phyloP scores from a whole-genome alignment of 1,140 invertebrate genomes.

The Drepana arcuata region DNA sequence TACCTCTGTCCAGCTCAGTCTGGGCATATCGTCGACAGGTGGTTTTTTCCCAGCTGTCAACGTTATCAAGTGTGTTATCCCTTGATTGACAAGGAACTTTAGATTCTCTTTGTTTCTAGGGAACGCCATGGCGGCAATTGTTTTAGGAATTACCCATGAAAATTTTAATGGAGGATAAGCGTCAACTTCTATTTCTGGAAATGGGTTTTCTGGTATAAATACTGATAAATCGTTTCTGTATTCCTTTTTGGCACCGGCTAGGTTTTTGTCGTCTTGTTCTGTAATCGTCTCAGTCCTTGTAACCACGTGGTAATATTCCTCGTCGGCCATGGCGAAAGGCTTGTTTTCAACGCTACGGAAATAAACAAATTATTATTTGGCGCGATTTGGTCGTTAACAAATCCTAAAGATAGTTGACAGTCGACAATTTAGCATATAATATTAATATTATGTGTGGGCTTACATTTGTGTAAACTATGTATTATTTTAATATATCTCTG shows the following conservation, averaged over 20 bases:
- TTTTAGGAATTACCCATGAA: conserved; percentile 74
- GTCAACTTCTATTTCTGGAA: conserved; percentile 64
- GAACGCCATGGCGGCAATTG: conserved; percentile 75
- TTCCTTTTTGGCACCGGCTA: conserved; percentile 57
- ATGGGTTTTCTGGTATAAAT: conserved; percentile 62
- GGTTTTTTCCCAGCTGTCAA: conserved; percentile 76
- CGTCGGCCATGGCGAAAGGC: conserved; percentile 30
- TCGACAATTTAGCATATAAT: too few species aligned
- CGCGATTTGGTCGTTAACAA: too few species aligned
- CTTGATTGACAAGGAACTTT: conserved; percentile 59
- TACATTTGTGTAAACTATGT: too few species aligned
- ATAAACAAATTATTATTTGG: too few species aligned
- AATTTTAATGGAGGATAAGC: conserved; percentile 75
- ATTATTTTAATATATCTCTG: too few species aligned
- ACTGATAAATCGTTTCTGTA: conserved; percentile 51
- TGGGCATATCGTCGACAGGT: conserved; percentile 63
- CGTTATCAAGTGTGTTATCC: conserved; percentile 71
- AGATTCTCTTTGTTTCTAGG: conserved; percentile 65
- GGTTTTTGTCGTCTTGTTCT: conserved; percentile 51
- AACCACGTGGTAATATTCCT: conserved; percentile 36
- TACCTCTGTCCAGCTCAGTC: conserved; percentile 73
- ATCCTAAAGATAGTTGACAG: too few species aligned
- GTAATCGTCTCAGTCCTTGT: conserved; percentile 57
- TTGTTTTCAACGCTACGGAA: conserved; percentile 24
- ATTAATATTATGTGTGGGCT: too few species aligned